Percentiles rank a stretch among this genome's conserved stretches.
These are phyloP conservation scores for Pimpla rufipes DNA, from an alignment of 2,888 invertebrate species.

Conservation along the genomic window DNA sequence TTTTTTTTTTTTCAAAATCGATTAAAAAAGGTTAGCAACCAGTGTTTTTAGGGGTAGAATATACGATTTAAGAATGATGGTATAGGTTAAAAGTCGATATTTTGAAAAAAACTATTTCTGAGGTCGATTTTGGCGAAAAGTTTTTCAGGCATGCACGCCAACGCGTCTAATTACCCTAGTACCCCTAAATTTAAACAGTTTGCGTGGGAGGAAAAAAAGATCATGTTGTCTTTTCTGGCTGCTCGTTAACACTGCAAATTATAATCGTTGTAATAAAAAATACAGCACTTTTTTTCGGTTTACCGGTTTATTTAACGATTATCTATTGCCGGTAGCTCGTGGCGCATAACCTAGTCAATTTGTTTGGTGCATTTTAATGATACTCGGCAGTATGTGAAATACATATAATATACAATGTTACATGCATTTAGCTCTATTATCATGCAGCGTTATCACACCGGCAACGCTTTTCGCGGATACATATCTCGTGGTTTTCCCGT, in stretches of 20 bases:
- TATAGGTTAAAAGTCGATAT: no score
- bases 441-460: conserved; percentile 27
- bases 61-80: no score
- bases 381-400: conserved; percentile 12
- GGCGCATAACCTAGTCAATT: background rate
- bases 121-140: no score
- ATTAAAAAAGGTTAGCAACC: no score
- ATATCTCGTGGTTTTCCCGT: conserved; percentile 21
- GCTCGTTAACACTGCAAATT: background rate
- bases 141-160: no score
- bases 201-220: background rate
- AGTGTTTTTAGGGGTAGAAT: no score
- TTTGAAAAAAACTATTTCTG: no score
- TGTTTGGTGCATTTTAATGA: background rate
- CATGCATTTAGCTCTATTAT: conserved; percentile 49
- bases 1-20: no score
- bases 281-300: background rate
- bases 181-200: background rate
- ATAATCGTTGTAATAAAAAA: background rate
- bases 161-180: no score
- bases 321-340: background rate
- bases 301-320: background rate
- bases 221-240: background rate
- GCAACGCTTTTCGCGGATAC: conserved; percentile 13
- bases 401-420: conserved; percentile 35